Evolutionary conservation across 1,140 invertebrate species (phyloP), one percentile per base, ranked within the genome.

Genomic region (Trichonephila inaurata): DNA sequence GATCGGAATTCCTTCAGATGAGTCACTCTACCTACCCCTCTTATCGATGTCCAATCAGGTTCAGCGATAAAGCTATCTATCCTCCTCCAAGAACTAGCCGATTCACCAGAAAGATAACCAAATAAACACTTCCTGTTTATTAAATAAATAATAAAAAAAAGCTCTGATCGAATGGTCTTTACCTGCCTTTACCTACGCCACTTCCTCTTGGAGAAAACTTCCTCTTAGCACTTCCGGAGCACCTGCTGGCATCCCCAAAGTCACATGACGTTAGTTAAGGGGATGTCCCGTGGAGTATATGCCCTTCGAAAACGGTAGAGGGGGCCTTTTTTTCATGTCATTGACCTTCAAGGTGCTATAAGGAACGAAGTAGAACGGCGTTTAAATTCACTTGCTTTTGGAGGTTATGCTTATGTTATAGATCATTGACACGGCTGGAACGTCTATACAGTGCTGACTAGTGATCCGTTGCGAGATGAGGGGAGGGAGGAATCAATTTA

Each of bases 201-300:
- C 83, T 92, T 92, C 91, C 91, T 92, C 64, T 72, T 87, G 19
- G 61, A 87, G 64, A 92, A 87, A 92, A 87, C 91, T 92, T 92
- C 91, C 91, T 92, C 91, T 61, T 86, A 51, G 51, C 51, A 85
- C 83, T 92, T 92, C 91, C 91, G 91, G 91, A 85, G 91, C 91
- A 92, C 91, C 91, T 92, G 91, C 91, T 92, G 91, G 61, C 58
- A 62, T 82, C 82, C 91, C 64, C 81, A 51, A 81, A 90, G 89
- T 77, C 89, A 24, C 60, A 62, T 92, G 91, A 92, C 91, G 91
- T 92, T 62, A 87, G 60, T 69, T 77, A 44, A 69, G 83, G 82
- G 77, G 91, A 62, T 87, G 82, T 82, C 91, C 91, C 61, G 90
- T 81, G 72, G 90, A 85, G 90, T 60, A 21, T 66, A 60, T 92